Percentiles rank a stretch among this genome's conserved stretches.
Evolutionary conservation across 2,888 invertebrate genomes (phyloP).

Genomic region (Lucinisca nassula): DNA sequence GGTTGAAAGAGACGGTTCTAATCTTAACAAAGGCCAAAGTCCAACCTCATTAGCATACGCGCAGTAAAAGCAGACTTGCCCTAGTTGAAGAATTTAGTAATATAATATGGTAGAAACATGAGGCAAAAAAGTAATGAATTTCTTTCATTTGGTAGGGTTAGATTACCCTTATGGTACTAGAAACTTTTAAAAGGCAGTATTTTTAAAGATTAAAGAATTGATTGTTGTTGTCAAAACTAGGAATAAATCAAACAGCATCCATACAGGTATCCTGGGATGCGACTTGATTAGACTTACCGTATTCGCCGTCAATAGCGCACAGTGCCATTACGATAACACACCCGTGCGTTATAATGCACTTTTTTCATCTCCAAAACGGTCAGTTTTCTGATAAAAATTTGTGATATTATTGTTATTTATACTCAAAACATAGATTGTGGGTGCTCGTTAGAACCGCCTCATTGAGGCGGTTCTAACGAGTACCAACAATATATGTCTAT

Average conservation of each 20-base stretch:
- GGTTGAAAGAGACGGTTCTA: conserved; percentile 4
- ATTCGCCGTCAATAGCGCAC: too few species aligned
- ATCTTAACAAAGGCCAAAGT: conserved; percentile 6
- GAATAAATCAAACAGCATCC: conserved; percentile 5
- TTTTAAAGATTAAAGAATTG: background rate
- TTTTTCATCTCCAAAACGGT: too few species aligned
- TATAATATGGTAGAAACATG: background rate
- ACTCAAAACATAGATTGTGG: too few species aligned
- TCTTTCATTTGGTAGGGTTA: background rate
- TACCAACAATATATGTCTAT: too few species aligned
- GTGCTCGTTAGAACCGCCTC: too few species aligned
- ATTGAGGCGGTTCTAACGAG: too few species aligned
- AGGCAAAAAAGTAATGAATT: background rate
- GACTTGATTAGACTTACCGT: too few species aligned
- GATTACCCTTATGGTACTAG: background rate
- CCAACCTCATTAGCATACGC: background rate
- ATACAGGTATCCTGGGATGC: too few species aligned
- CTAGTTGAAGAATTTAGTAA: background rate
- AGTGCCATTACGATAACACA: too few species aligned
- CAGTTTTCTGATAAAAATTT: too few species aligned
- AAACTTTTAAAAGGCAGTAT: background rate
- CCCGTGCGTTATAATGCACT: too few species aligned
- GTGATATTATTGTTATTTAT: too few species aligned
- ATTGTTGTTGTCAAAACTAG: background rate
- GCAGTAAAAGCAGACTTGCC: background rate